Base-by-base conservation (phyloP, 2,888 invertebrate genomes). In the Monochamus alternatus region DNA sequence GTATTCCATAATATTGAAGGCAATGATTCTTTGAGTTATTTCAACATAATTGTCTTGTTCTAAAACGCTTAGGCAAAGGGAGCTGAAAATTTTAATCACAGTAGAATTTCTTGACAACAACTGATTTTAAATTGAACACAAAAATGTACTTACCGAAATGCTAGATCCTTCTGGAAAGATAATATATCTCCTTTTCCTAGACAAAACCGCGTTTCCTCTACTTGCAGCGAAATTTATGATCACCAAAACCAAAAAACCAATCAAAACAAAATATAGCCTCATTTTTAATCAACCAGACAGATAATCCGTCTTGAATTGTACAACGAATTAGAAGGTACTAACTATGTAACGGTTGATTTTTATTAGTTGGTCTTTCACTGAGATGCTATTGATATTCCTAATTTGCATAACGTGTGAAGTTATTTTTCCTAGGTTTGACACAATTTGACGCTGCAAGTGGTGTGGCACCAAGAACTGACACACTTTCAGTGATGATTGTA, bases 151-250 rank as follows among this genome's bases (percentile, higher is more conserved):
- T 71, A 71, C 71, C 31, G 71, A 63, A 22, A 71, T 38, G 52
- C 71, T 71, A 43, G 71, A 47, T 22, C 62, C 68, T 30, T 74
- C 73, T 2, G 80, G 80, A 73, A 74, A 80, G 1, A 76, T 14
- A n/a, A 80, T 55, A 67, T 64, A 80, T 10, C 80, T 67, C 69
- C 72, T 76, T 52, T 72, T 70, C 43, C 80, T 55, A 14, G 65
- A 73, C 60, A 73, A 44, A 47, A 66, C 31, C 12, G 55, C 43
- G 10, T 47, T 67, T 30, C 58, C 47, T 44, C 60, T 32, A 52
- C 43, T 62, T 43, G 32, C 63, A 22, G n/a, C 7, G 59, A 5
- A 58, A 62, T n/a, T 22, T 10, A 43, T 32, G 30, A 63, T n/a
- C 10, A 71, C 3, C 22, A 71, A 71, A n/a, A 63, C 32, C 47